Percentiles rank a stretch among this genome's conserved stretches.
phyloP scores from a whole-genome alignment of 2,888 invertebrate genomes.

The Theodoxus fluviatilis region DNA sequence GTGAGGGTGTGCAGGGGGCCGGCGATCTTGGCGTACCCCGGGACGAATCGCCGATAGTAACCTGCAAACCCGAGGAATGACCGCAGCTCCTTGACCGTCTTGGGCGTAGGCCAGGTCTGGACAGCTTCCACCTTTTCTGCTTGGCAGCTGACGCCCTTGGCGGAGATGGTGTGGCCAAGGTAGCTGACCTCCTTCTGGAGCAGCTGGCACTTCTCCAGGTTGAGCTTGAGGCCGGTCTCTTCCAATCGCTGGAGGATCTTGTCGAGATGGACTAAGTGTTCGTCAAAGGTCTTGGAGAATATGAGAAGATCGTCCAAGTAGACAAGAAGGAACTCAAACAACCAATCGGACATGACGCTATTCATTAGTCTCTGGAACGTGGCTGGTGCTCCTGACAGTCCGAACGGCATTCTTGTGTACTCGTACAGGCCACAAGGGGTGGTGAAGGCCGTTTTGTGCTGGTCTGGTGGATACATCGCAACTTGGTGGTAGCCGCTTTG shows the following conservation, averaged over 20 bases:
- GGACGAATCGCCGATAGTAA: slow-evolving; percentile 22
- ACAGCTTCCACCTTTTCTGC: slow-evolving; percentile 27
- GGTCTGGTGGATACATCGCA: slow-evolving; percentile 18
- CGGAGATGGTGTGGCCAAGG: slow-evolving; percentile 34
- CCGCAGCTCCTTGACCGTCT: slow-evolving; percentile 28
- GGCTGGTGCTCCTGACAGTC: slow-evolving; percentile 7
- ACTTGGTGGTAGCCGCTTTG: slow-evolving; percentile 26
- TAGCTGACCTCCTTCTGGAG: slow-evolving; percentile 30
- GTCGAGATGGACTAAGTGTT: slow-evolving; percentile 27
- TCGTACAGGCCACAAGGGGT: slow-evolving; percentile 22
- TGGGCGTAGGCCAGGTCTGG: slow-evolving; percentile 28
- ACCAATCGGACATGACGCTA: slow-evolving; percentile 20
- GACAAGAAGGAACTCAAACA: slow-evolving; percentile 20
- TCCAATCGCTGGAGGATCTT: slow-evolving; percentile 24
- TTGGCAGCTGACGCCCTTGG: slow-evolving; percentile 30
- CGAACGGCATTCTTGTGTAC: slow-evolving; percentile 17
- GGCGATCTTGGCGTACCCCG: background rate
- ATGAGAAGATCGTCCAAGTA: slow-evolving; percentile 22
- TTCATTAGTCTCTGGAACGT: slow-evolving; percentile 26
- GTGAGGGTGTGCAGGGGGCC: slow-evolving; percentile 4
- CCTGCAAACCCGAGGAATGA: slow-evolving; percentile 22
- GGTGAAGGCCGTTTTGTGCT: slow-evolving; percentile 22
- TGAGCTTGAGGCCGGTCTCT: slow-evolving; percentile 34
- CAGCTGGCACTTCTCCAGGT: slow-evolving; percentile 32
- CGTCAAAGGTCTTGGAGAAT: slow-evolving; percentile 24